Conservation (phyloP, 2,113 vertebrate genomes). For the Sebastes fasciatus region DNA sequence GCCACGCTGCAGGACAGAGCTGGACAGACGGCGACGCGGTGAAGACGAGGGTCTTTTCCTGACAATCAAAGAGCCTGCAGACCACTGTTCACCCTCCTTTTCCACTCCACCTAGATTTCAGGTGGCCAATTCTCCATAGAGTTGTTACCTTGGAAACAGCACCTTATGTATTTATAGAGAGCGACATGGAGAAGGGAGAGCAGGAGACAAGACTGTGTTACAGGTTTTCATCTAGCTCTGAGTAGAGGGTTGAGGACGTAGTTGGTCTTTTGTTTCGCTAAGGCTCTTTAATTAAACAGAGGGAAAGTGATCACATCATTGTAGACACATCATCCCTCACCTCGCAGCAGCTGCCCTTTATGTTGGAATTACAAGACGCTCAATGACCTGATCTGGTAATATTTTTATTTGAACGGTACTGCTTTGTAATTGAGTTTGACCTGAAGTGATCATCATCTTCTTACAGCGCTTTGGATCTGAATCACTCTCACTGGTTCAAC, state of each 20-base stretch:
- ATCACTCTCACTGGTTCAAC: slow-evolving; percentile 8
- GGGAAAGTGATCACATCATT: background rate
- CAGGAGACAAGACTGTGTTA: slow-evolving; percentile 35
- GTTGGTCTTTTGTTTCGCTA: background rate
- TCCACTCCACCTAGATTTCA: slow-evolving; percentile 73
- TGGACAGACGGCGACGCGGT: background rate
- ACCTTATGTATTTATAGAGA: slow-evolving; percentile 85
- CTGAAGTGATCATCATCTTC: slow-evolving; percentile 8
- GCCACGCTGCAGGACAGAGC: background rate
- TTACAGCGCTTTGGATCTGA: background rate
- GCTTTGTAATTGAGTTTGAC: slow-evolving; percentile 24
- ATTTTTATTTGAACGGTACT: slow-evolving; percentile 13
- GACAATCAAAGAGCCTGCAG: slow-evolving; percentile 17
- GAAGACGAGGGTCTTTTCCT: slow-evolving; percentile 33
- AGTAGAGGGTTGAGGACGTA: background rate
- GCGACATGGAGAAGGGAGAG: slow-evolving; percentile 39
- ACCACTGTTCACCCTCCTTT: slow-evolving; percentile 47
- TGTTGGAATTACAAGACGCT: slow-evolving; percentile 6
- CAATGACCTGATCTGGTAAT: slow-evolving; percentile 4
- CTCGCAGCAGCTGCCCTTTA: slow-evolving; percentile 9
- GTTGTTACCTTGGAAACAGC: slow-evolving; percentile 87
- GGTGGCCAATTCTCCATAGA: slow-evolving; percentile 81
- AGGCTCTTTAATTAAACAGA: background rate
- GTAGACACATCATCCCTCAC: slow-evolving; percentile 8
- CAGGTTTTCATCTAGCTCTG: slow-evolving; percentile 25